Evolutionary conservation across 2,888 invertebrate species (phyloP), one percentile per base, ranked within the genome.

Genomic region (Andrena trimmerana): DNA sequence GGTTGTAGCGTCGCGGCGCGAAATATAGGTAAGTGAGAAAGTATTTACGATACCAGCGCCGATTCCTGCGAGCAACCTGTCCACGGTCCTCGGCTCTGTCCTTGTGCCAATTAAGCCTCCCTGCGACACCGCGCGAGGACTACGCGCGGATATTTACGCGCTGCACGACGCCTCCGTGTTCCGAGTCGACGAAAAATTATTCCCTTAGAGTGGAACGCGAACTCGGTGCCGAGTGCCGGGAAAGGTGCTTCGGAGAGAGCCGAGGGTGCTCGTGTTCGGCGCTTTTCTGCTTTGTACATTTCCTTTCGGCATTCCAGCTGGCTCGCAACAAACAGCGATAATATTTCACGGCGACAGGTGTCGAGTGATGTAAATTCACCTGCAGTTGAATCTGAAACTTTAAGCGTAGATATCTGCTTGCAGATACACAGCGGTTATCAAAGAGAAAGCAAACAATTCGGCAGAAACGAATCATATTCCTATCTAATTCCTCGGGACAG

Each of bases 1-100:
- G 89, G 92, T 87, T 92, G 90, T 83, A 90, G 90, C 85, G 93
- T 93, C 81, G 90, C 91, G 81, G 92, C 92, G 82, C 91, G 93
- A 92, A 92, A 93, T 90, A 90, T 92, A 89, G 94, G 94, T 94
- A 85, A 92, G 93, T 92, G 69, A 57, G 63, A 85, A 80, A 75
- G 60, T 83, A 85, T 83, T 83, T 86, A 87, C 86, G 84, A 87
- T 88, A 83, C 76, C 88, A 80, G 71, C 65, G 81, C 63, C 84
- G 83, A 79, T 81, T 84, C 83, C 75, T 63, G 69, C 66, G 72
- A 60, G 67, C 66, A 71, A 83, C 68, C 83, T 81, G 81, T 81
- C 73, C 81, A 57, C 80, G 54, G 13, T 20, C 70, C 54, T 31
- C 66, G 60, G 50, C 52, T 65, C 82, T 72, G 82, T 78, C 81